These are phyloP conservation scores for Macquaria australasica DNA, from an alignment of 2,113 vertebrate genomes.

Conservation along the genomic window DNA sequence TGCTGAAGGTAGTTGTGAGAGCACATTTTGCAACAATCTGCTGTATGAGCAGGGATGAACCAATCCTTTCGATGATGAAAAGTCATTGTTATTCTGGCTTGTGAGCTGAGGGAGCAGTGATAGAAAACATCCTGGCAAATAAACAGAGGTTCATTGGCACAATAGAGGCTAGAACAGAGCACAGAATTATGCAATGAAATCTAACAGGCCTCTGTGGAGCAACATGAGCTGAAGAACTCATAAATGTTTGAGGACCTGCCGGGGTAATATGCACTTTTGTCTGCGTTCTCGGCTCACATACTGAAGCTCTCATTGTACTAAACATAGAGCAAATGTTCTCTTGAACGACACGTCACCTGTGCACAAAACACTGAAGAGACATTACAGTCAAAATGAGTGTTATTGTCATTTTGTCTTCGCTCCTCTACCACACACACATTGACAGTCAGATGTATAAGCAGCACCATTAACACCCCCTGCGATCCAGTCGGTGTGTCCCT, in stretches of 20 bases:
- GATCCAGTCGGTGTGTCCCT: constrained; percentile 8
- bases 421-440: constrained; percentile 8
- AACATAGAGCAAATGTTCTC: constrained; percentile 45
- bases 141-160: constrained; percentile 71
- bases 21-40: constrained; percentile 46
- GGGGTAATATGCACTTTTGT: constrained; percentile 67
- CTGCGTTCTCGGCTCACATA: constrained; percentile 46
- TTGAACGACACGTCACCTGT: constrained; percentile 30
- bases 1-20: constrained; percentile 32
- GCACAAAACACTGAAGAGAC: constrained; percentile 31
- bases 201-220: constrained; percentile 78
- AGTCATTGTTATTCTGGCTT: constrained; percentile 71
- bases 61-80: constrained; percentile 64
- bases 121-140: constrained; percentile 72
- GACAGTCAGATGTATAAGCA: constrained; percentile 27
- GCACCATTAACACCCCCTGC: not conserved
- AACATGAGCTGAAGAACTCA: constrained; percentile 79
- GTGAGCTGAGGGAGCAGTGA: constrained; percentile 61
- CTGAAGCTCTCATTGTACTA: constrained; percentile 42
- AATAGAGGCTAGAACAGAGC: constrained; percentile 60
- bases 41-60: constrained; percentile 53
- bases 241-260: constrained; percentile 80
- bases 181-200: constrained; percentile 79
- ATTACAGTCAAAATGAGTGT: constrained; percentile 5
- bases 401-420: constrained; percentile 5